These are phyloP conservation scores for Emmelina monodactyla DNA, from an alignment of 2,888 invertebrate species.

Conservation along the genomic window DNA sequence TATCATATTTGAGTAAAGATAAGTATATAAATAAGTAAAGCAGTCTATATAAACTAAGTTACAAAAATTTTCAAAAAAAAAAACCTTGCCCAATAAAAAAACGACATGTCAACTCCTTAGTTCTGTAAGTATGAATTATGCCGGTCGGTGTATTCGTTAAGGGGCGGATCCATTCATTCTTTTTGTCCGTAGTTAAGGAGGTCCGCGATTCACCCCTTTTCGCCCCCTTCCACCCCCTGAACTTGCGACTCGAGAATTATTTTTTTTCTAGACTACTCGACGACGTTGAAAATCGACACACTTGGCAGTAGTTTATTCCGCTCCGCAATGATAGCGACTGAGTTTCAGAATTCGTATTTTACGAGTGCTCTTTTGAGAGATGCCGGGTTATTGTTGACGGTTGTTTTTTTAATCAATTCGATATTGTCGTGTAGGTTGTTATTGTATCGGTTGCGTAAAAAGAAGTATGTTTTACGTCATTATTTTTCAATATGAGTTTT, in stretches of 20 bases:
- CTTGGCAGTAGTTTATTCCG: slow-evolving; percentile 60
- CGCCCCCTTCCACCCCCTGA: too few species aligned
- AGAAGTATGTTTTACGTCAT: too few species aligned
- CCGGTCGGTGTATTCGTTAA: slow-evolving; percentile 66
- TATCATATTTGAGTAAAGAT: too few species aligned
- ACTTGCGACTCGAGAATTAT: slow-evolving; percentile 62
- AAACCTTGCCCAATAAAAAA: too few species aligned
- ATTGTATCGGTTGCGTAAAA: too few species aligned
- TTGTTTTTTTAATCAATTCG: too few species aligned
- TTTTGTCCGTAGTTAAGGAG: slow-evolving; percentile 66
- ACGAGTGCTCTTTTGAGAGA: slow-evolving; percentile 22
- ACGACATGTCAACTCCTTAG: slow-evolving; percentile 57
- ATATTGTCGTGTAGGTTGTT: too few species aligned
- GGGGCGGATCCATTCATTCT: slow-evolving; percentile 67
- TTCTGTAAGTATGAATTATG: slow-evolving; percentile 66
- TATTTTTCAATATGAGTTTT: too few species aligned
- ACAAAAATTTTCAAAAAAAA: slow-evolving; percentile 22
- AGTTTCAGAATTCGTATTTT: slow-evolving; percentile 31
- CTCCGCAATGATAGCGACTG: slow-evolving; percentile 61
- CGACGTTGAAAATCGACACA: slow-evolving; percentile 62
- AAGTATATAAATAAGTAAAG: too few species aligned
- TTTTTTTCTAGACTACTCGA: slow-evolving; percentile 58
- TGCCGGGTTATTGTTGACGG: too few species aligned
- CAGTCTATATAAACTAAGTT: too few species aligned
- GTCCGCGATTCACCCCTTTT: slow-evolving; percentile 36